Conservation (phyloP, 2,113 vertebrate genomes). For the Gallinago jamesoni region DNA sequence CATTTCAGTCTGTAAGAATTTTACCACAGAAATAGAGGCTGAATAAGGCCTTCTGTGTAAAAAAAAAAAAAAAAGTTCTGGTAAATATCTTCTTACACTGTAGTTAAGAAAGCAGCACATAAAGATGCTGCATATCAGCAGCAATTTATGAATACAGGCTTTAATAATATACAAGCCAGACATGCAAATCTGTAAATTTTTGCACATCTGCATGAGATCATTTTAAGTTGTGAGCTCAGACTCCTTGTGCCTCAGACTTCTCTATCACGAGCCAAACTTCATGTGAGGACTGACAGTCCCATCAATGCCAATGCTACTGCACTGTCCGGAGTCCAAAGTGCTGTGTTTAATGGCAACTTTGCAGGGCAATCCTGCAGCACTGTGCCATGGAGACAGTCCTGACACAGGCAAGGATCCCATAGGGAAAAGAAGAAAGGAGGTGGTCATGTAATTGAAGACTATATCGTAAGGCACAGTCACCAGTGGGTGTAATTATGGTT, state of each 20-base stretch:
- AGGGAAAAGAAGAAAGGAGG: slow-evolving; percentile 17
- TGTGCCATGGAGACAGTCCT: neutral
- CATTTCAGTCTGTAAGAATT: neutral
- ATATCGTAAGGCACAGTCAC: neutral
- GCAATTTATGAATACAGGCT: neutral
- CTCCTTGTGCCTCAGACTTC: neutral
- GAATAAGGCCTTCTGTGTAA: neutral
- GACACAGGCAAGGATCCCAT: neutral
- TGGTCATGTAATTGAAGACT: slow-evolving; percentile 53
- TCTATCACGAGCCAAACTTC: rapidly evolving
- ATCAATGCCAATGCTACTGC: neutral
- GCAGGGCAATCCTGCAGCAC: neutral
- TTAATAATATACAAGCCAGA: neutral
- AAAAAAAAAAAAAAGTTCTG: neutral
- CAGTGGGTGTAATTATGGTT: slow-evolving; percentile 57
- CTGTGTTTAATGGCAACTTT: neutral
- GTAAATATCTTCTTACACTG: neutral
- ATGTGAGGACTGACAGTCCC: neutral
- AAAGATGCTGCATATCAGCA: neutral
- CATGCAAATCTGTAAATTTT: neutral
- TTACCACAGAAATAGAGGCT: neutral
- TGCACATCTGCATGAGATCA: neutral
- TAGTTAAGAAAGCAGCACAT: neutral
- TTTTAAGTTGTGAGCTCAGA: neutral
- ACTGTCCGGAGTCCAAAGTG: neutral